phyloP scores from a whole-genome alignment of 2,888 invertebrate species.

The Sicus ferrugineus region DNA sequence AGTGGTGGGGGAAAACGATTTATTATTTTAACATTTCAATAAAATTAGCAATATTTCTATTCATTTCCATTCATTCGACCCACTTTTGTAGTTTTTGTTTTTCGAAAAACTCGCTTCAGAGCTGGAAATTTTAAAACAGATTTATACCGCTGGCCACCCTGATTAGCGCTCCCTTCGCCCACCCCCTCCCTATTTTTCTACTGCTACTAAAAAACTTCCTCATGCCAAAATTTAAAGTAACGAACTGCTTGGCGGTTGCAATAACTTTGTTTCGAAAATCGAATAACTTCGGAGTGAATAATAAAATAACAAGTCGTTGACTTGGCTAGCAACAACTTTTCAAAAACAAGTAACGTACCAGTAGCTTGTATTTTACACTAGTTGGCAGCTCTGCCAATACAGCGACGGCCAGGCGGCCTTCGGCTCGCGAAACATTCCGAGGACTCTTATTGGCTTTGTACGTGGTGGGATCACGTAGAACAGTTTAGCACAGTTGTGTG shows the following conservation, averaged over 20 bases:
- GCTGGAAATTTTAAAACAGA: too few relatives aligned
- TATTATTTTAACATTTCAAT: too few relatives aligned
- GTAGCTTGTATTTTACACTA: background rate
- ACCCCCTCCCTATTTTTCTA: background rate
- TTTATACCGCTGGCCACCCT: too few relatives aligned
- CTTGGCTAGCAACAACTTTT: background rate
- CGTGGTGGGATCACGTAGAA: background rate
- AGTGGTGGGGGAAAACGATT: too few relatives aligned
- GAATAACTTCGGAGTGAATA: too few relatives aligned
- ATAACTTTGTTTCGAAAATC: constrained; percentile 24
- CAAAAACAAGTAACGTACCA: background rate
- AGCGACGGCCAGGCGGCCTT: background rate
- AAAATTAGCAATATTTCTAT: too few relatives aligned
- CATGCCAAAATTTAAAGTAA: background rate
- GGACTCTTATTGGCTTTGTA: background rate
- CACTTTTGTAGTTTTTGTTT: too few relatives aligned
- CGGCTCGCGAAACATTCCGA: background rate
- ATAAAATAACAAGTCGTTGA: background rate
- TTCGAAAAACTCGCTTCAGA: too few relatives aligned
- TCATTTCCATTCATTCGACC: too few relatives aligned
- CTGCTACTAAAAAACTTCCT: background rate
- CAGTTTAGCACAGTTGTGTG: background rate
- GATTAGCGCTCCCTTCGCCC: background rate
- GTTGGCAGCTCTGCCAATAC: constrained; percentile 4
- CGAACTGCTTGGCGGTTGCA: constrained; percentile 7